These are phyloP conservation scores for Rhinogobius similis DNA, from an alignment of 2,113 vertebrate species.

Conservation along the genomic window DNA sequence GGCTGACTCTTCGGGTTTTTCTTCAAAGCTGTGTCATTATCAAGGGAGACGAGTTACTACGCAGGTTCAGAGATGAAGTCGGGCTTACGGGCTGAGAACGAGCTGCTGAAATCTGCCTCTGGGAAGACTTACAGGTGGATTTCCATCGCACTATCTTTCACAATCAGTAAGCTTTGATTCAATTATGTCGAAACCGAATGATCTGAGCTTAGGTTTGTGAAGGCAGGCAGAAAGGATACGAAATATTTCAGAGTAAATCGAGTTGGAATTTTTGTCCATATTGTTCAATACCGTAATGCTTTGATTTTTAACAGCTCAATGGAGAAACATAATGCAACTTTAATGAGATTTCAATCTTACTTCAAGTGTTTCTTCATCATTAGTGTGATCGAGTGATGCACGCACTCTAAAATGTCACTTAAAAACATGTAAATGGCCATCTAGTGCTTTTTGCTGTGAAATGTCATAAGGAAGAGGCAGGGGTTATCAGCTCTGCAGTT, in stretches of 20 bases:
- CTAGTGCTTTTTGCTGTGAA: no score
- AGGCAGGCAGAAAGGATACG: background rate
- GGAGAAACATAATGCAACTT: no score
- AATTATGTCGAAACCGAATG: conserved; percentile 42
- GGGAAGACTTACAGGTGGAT: conserved; percentile 40
- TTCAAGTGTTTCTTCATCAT: no score
- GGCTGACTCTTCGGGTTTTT: conserved; percentile 39
- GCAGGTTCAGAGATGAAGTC: conserved; percentile 43
- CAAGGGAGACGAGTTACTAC: conserved; percentile 36
- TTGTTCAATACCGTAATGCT: background rate
- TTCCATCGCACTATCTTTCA: conserved; percentile 29
- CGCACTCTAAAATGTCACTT: background rate
- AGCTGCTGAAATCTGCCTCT: conserved; percentile 24
- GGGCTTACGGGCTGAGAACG: conserved; percentile 22
- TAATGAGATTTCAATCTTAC: no score
- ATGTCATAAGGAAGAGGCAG: no score
- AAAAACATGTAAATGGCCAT: no score
- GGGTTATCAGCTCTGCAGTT: no score
- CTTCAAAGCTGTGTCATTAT: conserved; percentile 59
- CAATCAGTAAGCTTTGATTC: conserved; percentile 19
- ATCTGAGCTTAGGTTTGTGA: conserved; percentile 1
- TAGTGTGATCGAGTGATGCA: no score
- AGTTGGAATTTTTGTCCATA: background rate
- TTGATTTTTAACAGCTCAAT: background rate
- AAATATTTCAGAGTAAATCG: background rate